Percentiles rank a stretch among this genome's conserved stretches.
Conservation (phyloP, 2,797 vertebrate genomes). For the Pipistrellus pipistrellus region DNA sequence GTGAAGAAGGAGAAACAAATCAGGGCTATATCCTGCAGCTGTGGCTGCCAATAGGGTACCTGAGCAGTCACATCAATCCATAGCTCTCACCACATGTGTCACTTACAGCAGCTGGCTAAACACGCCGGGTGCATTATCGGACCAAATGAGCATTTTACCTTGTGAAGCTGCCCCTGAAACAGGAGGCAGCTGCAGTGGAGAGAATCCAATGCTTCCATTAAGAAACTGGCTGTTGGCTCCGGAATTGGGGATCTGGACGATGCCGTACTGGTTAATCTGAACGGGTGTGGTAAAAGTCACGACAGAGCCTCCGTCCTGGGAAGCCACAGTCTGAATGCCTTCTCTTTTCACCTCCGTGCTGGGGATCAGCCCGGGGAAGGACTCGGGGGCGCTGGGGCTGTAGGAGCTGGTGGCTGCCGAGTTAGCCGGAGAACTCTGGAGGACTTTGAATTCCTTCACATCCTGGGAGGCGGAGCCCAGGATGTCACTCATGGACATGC, state of each 20-base stretch:
- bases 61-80: constrained; percentile 27
- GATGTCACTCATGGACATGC: constrained; percentile 92
- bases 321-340: constrained; percentile 91
- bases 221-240: constrained; percentile 92
- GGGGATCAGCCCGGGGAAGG: constrained; percentile 93
- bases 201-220: constrained; percentile 93
- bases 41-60: neutral
- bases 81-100: constrained; percentile 50
- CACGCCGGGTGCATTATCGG: constrained; percentile 48
- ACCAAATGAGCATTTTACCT: constrained; percentile 90
- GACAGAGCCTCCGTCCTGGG: constrained; percentile 94
- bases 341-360: constrained; percentile 96
- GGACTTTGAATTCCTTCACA: constrained; percentile 93
- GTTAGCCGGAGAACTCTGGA: constrained; percentile 90
- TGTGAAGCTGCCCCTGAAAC: constrained; percentile 93
- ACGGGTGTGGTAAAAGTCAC: constrained; percentile 95
- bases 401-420: constrained; percentile 90
- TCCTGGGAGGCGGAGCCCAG: constrained; percentile 91
- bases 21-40: neutral
- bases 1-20: constrained; percentile 58
- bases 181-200: constrained; percentile 94
- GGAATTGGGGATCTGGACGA: constrained; percentile 95
- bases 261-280: constrained; percentile 97
- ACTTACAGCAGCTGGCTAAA: neutral
- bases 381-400: constrained; percentile 86